Base-by-base conservation (phyloP, 1,140 invertebrate species). In the Sweltsa coloradensis region DNA sequence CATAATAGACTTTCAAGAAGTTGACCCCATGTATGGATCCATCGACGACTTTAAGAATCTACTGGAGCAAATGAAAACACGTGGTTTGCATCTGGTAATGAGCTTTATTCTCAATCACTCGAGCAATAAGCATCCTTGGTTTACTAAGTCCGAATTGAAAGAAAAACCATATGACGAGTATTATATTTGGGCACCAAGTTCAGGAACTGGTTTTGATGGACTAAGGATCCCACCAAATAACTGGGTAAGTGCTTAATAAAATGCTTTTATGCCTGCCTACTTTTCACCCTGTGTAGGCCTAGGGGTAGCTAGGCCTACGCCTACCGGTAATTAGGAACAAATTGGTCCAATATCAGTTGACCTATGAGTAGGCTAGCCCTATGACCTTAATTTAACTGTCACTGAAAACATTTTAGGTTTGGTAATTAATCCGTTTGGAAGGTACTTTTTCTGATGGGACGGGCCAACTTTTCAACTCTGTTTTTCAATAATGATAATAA, bases 61-160 rank as follows among this genome's bases (percentile, higher is more conserved):
- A 24, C 49, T 64, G 1, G 27, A 21, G 3, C 23, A 29, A 11
- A 27, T 52, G 24, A 57, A 50, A 34, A 49, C 49, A 40, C 53
- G 57, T 56, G 73, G 63, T 44, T 54, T 73, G 49, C 66, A 68
- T 49, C 19, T 76, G 3, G 61, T 76, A 22, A 51, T 76, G 51
- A 73, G 76, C 53, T 67, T 76, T 45, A 64, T 73, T 26, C 71
- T 72, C 6, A 75, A 76, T 56, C 69, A 75, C 51, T 70, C 72
- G 14, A 70, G 69, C 51, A 62, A 65, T 41, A 58, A 68, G 41
- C 70, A 73, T 58, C 51, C 54, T 4, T 76, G 73, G 73, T 76
- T 75, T 52, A 5, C 53, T 18, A 57, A 61, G 23, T 73, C 70
- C 36, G 39, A 53, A 14, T 51, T 55, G 16, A 56, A 54, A 23